phyloP scores from a whole-genome alignment of 2,888 invertebrate genomes.

The Epirrita christyi region DNA sequence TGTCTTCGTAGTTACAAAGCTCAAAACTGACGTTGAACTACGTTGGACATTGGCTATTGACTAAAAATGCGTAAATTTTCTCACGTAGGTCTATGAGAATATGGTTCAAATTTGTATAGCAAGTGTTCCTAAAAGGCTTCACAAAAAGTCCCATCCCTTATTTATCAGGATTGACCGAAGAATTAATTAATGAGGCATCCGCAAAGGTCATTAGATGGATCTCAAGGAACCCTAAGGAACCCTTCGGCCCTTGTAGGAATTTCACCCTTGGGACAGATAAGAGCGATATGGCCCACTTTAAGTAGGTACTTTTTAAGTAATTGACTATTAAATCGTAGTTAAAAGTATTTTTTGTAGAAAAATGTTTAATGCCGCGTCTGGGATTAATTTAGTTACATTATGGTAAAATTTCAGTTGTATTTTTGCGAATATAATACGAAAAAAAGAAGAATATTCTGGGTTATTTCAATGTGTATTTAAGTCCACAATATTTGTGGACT shows the following conservation, averaged over 20 bases:
- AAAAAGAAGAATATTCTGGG: too few species aligned
- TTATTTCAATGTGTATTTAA: too few species aligned
- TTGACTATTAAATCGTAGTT: conserved; percentile 55
- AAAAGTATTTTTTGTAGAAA: conserved; percentile 28
- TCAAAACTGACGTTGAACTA: too few species aligned
- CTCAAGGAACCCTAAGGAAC: conserved; percentile 32
- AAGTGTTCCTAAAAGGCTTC: conserved; percentile 5
- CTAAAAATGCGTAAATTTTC: too few species aligned
- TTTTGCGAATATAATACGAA: not conserved
- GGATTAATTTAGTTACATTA: conserved; percentile 16
- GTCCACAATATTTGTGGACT: too few species aligned
- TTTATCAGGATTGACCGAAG: conserved; percentile 62
- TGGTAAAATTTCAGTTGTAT: not conserved
- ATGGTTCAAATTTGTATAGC: conserved; percentile 4
- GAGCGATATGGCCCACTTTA: conserved; percentile 48
- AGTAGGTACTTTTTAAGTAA: conserved; percentile 57
- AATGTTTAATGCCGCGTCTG: conserved; percentile 15
- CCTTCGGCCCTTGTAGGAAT: conserved; percentile 49
- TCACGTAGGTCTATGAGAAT: too few species aligned
- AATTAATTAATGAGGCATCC: conserved; percentile 69
- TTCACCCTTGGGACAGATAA: conserved; percentile 50
- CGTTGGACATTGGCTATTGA: too few species aligned
- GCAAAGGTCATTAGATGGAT: conserved; percentile 54
- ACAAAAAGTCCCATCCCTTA: conserved; percentile 44
- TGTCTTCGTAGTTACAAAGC: too few species aligned